A percentile compares a stretch with the other conserved stretches of the same genome.
phyloP scores from a whole-genome alignment of 2,888 invertebrate genomes.

The Prosapia bicincta region DNA sequence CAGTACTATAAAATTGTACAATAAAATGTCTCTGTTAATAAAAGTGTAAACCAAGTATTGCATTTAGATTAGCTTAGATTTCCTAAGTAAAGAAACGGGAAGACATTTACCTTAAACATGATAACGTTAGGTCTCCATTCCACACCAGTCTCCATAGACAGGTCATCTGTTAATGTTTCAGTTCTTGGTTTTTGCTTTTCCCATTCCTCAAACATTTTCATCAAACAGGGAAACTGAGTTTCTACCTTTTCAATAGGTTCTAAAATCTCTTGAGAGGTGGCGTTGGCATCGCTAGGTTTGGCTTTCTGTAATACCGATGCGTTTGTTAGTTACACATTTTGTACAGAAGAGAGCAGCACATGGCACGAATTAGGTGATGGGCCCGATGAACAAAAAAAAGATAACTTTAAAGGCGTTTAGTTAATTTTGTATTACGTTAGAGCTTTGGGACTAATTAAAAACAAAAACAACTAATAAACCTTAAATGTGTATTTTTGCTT shows the following conservation, averaged over 20 bases:
- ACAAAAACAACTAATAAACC: no score
- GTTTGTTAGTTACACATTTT: background rate
- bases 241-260: background rate
- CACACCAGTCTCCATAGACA: background rate
- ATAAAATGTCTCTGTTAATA: no score
- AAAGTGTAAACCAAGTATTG: no score
- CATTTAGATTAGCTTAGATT: no score
- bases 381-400: no score
- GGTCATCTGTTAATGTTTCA: background rate
- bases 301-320: background rate
- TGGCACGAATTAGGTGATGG: no score
- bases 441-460: no score
- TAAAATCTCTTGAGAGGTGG: background rate
- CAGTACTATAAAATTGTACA: no score
- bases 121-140: background rate
- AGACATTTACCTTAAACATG: background rate
- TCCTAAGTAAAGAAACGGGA: no score
- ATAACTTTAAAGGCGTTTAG: no score
- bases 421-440: no score
- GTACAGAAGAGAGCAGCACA: background rate
- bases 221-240: background rate
- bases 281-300: background rate
- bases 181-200: background rate
- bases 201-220: background rate
- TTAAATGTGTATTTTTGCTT: no score